Base-by-base conservation (phyloP, 2,113 vertebrate species). In the Melanerpes formicivorus region DNA sequence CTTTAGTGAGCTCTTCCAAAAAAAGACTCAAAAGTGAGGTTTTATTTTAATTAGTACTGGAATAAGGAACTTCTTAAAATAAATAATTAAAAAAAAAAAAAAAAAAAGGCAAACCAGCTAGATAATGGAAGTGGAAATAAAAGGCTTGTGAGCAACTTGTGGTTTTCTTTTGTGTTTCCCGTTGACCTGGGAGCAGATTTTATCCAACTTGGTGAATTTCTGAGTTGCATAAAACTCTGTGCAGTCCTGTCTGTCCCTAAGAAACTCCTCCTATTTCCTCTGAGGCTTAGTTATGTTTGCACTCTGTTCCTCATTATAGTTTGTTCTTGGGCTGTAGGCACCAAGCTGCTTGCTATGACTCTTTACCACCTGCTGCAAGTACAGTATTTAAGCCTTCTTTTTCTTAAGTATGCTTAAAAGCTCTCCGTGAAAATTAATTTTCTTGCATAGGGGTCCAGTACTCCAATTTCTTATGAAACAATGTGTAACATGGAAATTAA, bases 351-450 rank as follows among this genome's bases (percentile, higher is more conserved):
- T 82, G 56, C 56, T 87, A 0, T 66, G 89, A 32, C 46, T 91
- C 60, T 74, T 71, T 71, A 60, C 84, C 69, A 60, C 84, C 69
- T 91, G 76, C 82, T 95, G 42, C 69, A 94, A 56, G 60, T 50
- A 42, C 46, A 52, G 37, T 75, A 37, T 82, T 90, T 85, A 80
- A 93, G 77, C 21, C 34, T 88, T 80, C 37, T 71, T 11, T 62
- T 80, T 59, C 3, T 1, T 42, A 52, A 77, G 42, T 8, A 16
- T 52, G n/a, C 25, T 71, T 79, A 56, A 52, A 82, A 80, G 16
- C 74, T 93, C n/a, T 32, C 37, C 3, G 3, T 56, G 64, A 56
- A 66, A 90, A 71, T 5, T 21, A 74, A 48, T 56, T 37, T 44
- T 62, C 59, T 89, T 74, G 37, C 40, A 4, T 12, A 72, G 64